Percentiles rank a stretch among this genome's conserved stretches.
Conservation (phyloP, 2,888 invertebrate species). For the Halictus quadricinctus region DNA sequence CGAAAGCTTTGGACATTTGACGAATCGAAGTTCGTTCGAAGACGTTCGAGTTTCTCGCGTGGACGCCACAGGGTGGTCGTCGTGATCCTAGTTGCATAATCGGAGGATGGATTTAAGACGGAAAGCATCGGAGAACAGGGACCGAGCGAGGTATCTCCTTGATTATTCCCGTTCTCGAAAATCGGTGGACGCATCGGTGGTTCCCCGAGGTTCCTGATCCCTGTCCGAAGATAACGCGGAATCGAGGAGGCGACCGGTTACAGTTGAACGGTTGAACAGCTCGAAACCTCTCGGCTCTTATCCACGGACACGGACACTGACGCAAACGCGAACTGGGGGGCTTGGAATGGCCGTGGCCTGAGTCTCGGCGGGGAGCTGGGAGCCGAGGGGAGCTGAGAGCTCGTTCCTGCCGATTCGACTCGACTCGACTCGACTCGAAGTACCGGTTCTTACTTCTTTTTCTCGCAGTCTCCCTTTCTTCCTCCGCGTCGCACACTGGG, state of each 20-base stretch:
- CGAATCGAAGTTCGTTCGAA: too few relatives aligned
- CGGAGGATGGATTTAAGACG: background rate
- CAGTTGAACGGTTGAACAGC: conserved; percentile 20
- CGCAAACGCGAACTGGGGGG: background rate
- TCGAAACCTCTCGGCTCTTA: conserved; percentile 27
- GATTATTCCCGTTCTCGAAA: conserved; percentile 12
- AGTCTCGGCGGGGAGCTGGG: conserved; percentile 25
- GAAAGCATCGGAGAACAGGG: background rate
- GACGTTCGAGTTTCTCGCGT: too few relatives aligned
- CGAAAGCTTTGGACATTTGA: too few relatives aligned
- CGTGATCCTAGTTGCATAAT: background rate
- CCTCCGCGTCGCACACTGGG: conserved; percentile 13
- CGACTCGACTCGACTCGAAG: conserved; percentile 63
- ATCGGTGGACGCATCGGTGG: background rate
- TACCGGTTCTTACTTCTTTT: conserved; percentile 67
- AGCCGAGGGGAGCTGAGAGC: conserved; percentile 10
- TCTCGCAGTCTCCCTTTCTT: conserved; percentile 48
- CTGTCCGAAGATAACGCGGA: conserved; percentile 29
- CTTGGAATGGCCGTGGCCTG: conserved; percentile 11
- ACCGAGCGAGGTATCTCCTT: background rate
- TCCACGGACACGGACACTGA: background rate
- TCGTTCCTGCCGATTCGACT: conserved; percentile 53
- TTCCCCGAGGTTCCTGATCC: background rate
- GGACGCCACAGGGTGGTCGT: background rate
- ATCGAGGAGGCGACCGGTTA: conserved; percentile 5